Evolutionary conservation across 2,888 invertebrate species (phyloP), one percentile per base, ranked within the genome.

Genomic region (Lottia gigantea): DNA sequence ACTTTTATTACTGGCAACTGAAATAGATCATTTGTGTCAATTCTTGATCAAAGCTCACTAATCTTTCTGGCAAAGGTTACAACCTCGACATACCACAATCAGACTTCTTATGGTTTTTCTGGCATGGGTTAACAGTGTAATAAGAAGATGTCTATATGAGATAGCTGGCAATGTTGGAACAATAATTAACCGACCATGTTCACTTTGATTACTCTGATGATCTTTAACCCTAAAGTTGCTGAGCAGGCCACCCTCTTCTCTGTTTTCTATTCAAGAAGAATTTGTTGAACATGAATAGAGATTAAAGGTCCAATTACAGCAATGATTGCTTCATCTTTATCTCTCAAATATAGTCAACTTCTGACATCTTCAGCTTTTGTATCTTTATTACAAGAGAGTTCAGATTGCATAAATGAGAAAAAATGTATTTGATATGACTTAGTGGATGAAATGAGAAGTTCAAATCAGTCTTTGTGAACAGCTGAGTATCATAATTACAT

Each of bases 111-210:
- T 73, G 71, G 68, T 64, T 66, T 63, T 26, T 62, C 61, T 19
- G 23, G 23, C 19, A 25, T 23, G 68, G 76, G 74, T 76, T 76
- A 76, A 76, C 74, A 71, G 71, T 66, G 71, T 74, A 73, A 74
- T 73, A 72, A 66, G 74, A 67, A 68, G 46, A 68, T 71, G 76
- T 73, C 74, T 67, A 40, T 67, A 67, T 26, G 55, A 23, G 55
- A 31, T 61, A 16, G n/a, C 16, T 49, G 47, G 62, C 64, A 19
- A 63, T 71, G 70, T 74, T 64, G 68, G 31, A 66, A 11, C 66
- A 3, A 66, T 71, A 71, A 73, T 74, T 76, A 76, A 72, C 68
- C 71, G 66, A 70, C 71, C 73, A 72, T 71, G 72, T 67, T 70
- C 64, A 31, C 26, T 49, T 45, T 46, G 69, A 69, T 72, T 66